A percentile compares a stretch with the other conserved stretches of the same genome.
Conservation (phyloP, 2,113 vertebrate genomes). For the Myrmecobius fasciatus region DNA sequence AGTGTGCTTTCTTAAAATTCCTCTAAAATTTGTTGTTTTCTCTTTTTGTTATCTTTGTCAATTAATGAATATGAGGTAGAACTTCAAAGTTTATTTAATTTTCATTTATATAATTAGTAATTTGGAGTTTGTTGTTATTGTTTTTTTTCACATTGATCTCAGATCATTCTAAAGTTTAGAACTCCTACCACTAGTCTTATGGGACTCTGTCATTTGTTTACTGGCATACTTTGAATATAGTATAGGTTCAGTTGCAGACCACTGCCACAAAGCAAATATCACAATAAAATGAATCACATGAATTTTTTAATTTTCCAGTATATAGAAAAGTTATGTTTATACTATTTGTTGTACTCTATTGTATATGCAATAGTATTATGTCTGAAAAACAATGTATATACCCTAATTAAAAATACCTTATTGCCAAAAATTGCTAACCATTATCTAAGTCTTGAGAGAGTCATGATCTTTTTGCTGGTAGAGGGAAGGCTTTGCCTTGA, state of each 20-base stretch:
- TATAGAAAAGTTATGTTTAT: background rate
- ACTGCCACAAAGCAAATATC: background rate
- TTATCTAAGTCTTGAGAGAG: background rate
- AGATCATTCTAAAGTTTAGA: background rate
- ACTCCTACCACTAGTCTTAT: too few relatives aligned
- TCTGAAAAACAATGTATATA: background rate
- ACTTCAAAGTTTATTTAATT: background rate
- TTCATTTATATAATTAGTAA: background rate
- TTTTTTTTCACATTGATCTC: background rate
- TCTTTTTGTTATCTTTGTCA: background rate
- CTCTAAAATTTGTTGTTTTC: background rate
- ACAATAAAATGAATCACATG: background rate
- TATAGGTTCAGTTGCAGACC: background rate
- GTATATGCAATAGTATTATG: background rate
- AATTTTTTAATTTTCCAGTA: background rate
- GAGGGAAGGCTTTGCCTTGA: background rate
- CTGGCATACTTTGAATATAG: background rate
- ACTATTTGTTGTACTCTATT: background rate
- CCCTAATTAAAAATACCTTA: background rate
- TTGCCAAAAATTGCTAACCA: background rate
- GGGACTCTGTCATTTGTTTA: background rate
- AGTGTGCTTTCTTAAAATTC: background rate
- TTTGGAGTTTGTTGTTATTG: background rate
- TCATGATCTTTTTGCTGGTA: background rate
- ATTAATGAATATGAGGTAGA: background rate